Base-by-base conservation (phyloP, 1,140 invertebrate genomes). In the Neoseiulus cucumeris region DNA sequence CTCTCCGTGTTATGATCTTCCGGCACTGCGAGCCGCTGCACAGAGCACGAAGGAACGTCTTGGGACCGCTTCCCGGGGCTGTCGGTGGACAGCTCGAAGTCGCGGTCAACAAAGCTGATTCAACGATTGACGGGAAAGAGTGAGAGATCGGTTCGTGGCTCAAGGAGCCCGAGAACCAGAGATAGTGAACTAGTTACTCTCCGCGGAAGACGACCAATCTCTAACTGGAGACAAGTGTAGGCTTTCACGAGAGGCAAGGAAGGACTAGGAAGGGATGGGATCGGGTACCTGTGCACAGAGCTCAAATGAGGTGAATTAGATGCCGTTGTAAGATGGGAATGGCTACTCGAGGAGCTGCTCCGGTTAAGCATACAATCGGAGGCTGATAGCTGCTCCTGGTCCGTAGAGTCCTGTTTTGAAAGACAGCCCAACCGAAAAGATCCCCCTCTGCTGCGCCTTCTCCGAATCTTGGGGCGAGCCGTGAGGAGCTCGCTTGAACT, bases 41-140 rank as follows among this genome's bases (percentile, higher is more conserved):
- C 33, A 28, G 33, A 39, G 33, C 4, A 39, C 33, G 33, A 39
- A 39, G 33, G 33, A 39, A 4, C 20, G 69, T 29, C 72, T 69
- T 25, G 67, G 44, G 41, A 39, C 7, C 72, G 68, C 67, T 70
- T n/a, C n/a, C n/a, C 66, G 66, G 72, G 70, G 67, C 69, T 66
- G 51, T 71, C 71, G 41, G 72, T 67, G 79, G 33, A 39, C n/a
- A n/a, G n/a, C n/a, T n/a, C n/a, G n/a, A n/a, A n/a, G n/a, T n/a
- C n/a, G n/a, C n/a, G n/a, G n/a, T n/a, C n/a, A n/a, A n/a, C n/a
- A n/a, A n/a, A n/a, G n/a, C n/a, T n/a, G n/a, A n/a, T n/a, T n/a
- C n/a, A n/a, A n/a, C n/a, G n/a, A n/a, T n/a, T n/a, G n/a, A n/a
- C n/a, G n/a, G n/a, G n/a, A n/a, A n/a, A n/a, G n/a, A n/a, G n/a